These are phyloP conservation scores for Drosophila athabasca DNA, from an alignment of 1,140 invertebrate genomes.

Conservation along the genomic window DNA sequence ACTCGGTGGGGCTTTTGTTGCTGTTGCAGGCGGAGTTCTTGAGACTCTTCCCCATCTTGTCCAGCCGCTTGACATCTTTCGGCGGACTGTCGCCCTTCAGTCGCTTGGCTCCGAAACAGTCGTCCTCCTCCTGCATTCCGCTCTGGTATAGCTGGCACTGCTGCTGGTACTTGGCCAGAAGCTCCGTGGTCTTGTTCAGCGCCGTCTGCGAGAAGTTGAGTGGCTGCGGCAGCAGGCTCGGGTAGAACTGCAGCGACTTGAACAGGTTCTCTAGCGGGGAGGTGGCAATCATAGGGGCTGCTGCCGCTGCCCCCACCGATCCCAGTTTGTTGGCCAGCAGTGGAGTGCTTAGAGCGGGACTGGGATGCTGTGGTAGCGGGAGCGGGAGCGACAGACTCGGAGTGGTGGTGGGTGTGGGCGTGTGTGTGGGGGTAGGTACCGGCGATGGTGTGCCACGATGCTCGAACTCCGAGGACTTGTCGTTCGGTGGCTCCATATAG, in stretches of 20 bases:
- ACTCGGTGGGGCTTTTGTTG: slow-evolving; percentile 60
- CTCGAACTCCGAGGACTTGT: slow-evolving; percentile 57
- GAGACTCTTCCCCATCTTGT: slow-evolving; percentile 75
- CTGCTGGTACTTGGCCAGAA: slow-evolving; percentile 81
- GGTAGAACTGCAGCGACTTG: slow-evolving; percentile 82
- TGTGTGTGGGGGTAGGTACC: slow-evolving; percentile 30
- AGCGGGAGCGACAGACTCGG: slow-evolving; percentile 48
- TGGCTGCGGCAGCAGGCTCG: slow-evolving; percentile 76
- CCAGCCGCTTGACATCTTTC: slow-evolving; percentile 75
- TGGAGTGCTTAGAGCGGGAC: slow-evolving; percentile 48
- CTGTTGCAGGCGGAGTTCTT: slow-evolving; percentile 28
- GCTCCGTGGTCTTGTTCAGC: slow-evolving; percentile 75
- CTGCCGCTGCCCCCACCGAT: slow-evolving; percentile 18
- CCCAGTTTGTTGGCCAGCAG: slow-evolving; percentile 68
- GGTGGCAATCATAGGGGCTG: slow-evolving; percentile 14
- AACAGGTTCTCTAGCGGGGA: slow-evolving; percentile 80
- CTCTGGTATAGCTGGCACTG: slow-evolving; percentile 79
- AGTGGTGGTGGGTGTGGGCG: slow-evolving; percentile 38
- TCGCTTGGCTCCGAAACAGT: slow-evolving; percentile 59
- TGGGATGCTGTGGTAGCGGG: slow-evolving; percentile 52
- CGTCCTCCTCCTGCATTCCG: slow-evolving; percentile 62
- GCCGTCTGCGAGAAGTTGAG: slow-evolving; percentile 82
- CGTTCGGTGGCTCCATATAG: slow-evolving; percentile 43
- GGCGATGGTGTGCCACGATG: slow-evolving; percentile 54
- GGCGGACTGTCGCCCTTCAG: slow-evolving; percentile 54